phyloP scores from a whole-genome alignment of 2,797 vertebrate genomes.

The Molothrus aeneus region DNA sequence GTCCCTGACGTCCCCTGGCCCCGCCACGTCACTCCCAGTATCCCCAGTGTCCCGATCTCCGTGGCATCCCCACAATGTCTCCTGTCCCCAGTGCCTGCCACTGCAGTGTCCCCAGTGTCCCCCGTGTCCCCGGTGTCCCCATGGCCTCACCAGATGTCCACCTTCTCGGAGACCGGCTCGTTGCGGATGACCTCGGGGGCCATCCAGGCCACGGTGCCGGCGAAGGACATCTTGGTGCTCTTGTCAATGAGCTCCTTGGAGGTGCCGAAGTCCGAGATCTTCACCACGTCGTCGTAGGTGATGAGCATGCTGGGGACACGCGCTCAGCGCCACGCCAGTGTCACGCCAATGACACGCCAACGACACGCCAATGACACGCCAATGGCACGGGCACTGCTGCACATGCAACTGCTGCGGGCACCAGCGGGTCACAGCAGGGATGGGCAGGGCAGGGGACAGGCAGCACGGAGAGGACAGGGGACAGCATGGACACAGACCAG shows the following conservation, averaged over 20 bases:
- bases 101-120: background rate
- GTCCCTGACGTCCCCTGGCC: background rate
- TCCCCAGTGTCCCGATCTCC: background rate
- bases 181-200: conserved; percentile 97
- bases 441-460: too few relatives aligned
- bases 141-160: conserved; percentile 91
- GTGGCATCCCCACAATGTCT: background rate
- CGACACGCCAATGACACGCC: background rate
- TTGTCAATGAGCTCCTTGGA: conserved; percentile 97
- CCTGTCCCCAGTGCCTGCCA: background rate
- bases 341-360: background rate
- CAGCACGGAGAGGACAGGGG: too few relatives aligned
- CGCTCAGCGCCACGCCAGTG: background rate
- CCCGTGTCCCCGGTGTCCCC: background rate
- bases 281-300: conserved; percentile 95
- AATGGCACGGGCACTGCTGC: background rate
- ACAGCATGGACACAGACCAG: background rate
- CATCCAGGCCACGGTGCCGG: conserved; percentile 98
- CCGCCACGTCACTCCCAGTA: background rate
- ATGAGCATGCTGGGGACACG: conserved; percentile 88
- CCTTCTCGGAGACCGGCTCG: conserved; percentile 96
- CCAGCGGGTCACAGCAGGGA: background rate
- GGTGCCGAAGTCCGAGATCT: conserved; percentile 98
- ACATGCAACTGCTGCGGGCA: background rate
- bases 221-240: conserved; percentile 99